Percentiles rank a stretch among this genome's conserved stretches.
These are phyloP conservation scores for Mobula hypostoma DNA, from an alignment of 2,113 vertebrate genomes.

Conservation along the genomic window DNA sequence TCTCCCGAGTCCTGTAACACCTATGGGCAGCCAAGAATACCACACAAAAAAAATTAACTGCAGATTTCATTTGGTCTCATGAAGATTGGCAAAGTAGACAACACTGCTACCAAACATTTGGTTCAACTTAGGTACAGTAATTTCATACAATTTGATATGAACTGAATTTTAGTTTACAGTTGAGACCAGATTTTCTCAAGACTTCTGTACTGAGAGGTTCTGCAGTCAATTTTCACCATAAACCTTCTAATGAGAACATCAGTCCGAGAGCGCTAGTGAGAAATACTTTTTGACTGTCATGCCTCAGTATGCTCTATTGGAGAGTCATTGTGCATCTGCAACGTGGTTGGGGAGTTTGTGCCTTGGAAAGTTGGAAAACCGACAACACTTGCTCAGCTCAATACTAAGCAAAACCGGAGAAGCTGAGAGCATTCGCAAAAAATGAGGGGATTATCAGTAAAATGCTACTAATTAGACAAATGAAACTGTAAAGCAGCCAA, in stretches of 20 bases:
- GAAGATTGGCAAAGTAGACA: constrained; percentile 6
- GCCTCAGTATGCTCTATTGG: background rate
- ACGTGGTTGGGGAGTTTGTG: background rate
- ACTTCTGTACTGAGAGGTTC: background rate
- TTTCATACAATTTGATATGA: background rate
- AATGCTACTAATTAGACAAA: background rate
- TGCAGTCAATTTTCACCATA: background rate
- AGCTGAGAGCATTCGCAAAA: background rate
- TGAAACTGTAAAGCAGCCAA: background rate
- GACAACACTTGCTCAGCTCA: background rate
- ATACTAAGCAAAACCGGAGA: too few species aligned
- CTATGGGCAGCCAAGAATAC: background rate
- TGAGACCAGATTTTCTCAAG: background rate
- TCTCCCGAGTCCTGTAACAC: background rate
- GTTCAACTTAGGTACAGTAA: background rate
- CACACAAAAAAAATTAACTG: background rate
- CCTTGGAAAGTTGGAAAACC: background rate
- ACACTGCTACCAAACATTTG: background rate
- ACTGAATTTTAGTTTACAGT: background rate
- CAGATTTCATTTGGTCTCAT: background rate
- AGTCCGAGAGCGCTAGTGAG: too few species aligned
- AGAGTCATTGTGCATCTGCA: background rate
- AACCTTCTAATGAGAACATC: background rate
- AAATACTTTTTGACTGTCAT: background rate
- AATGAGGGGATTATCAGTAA: background rate